phyloP scores from a whole-genome alignment of 2,888 invertebrate species.

The Marasmarcha lunaedactyla region DNA sequence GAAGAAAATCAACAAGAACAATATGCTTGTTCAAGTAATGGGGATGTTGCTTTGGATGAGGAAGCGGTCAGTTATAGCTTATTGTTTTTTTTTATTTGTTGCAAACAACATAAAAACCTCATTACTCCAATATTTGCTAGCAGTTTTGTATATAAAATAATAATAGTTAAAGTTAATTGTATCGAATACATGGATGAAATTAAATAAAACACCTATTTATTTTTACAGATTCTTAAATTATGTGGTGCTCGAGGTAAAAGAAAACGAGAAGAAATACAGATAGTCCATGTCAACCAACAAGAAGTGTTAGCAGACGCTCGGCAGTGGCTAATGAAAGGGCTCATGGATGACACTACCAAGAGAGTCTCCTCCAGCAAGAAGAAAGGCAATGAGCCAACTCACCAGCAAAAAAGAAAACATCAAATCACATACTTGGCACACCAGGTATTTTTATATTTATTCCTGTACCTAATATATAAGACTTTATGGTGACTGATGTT shows the following conservation, averaged over 20 bases:
- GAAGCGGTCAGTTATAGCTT: conserved; percentile 44
- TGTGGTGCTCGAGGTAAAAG: conserved; percentile 76
- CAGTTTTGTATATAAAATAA: too few relatives aligned
- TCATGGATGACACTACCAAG: conserved; percentile 77
- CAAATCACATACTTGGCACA: conserved; percentile 96
- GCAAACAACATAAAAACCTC: too few relatives aligned
- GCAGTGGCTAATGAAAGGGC: conserved; percentile 84
- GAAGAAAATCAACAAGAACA: not conserved
- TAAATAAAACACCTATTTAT: too few relatives aligned
- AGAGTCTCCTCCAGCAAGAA: conserved; percentile 63
- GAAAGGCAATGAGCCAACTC: conserved; percentile 72
- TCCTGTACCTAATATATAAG: too few relatives aligned
- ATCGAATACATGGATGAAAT: too few relatives aligned
- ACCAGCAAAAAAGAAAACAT: conserved; percentile 86
- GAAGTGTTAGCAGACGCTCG: conserved; percentile 84
- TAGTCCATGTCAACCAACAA: conserved; percentile 86
- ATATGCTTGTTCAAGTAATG: conserved; percentile 10
- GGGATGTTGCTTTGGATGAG: conserved; percentile 34
- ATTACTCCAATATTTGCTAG: too few relatives aligned
- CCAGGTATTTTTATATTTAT: conserved; percentile 52
- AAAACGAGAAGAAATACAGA: conserved; percentile 75
- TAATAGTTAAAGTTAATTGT: too few relatives aligned
- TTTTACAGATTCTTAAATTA: conserved; percentile 71
- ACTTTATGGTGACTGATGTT: too few relatives aligned
- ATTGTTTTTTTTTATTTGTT: not conserved